These are phyloP conservation scores for Drosophila monieri DNA, from an alignment of 2,888 invertebrate species.

Conservation along the genomic window DNA sequence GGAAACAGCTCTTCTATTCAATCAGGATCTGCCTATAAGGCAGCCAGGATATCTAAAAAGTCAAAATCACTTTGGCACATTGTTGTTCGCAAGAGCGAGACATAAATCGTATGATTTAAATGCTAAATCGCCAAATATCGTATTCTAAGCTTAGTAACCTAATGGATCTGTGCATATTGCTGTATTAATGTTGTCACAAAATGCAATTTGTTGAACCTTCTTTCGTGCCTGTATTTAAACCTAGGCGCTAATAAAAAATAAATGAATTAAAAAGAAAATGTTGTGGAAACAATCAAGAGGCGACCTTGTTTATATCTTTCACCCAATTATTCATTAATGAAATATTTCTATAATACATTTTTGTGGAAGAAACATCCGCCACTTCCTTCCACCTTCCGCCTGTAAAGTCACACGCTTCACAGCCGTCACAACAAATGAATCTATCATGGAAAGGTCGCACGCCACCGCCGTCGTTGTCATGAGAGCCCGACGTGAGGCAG, in stretches of 20 bases:
- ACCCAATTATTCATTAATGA: slow-evolving; percentile 6
- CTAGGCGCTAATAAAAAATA: slow-evolving; percentile 2
- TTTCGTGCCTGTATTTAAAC: slow-evolving; percentile 22
- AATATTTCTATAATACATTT: slow-evolving; percentile 18
- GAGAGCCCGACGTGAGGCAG: slow-evolving; percentile 38
- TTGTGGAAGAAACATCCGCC: slow-evolving; percentile 5
- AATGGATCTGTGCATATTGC: slow-evolving; percentile 25
- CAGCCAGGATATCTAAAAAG: slow-evolving; percentile 8
- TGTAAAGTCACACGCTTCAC: slow-evolving; percentile 28
- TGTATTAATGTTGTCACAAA: slow-evolving; percentile 38
- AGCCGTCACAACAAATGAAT: slow-evolving; percentile 65
- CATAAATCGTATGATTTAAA: slow-evolving; percentile 27
- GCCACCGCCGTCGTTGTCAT: slow-evolving; percentile 52
- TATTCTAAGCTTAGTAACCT: slow-evolving; percentile 46
- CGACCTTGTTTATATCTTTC: neutral
- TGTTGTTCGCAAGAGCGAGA: neutral
- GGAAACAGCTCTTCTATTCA: neutral
- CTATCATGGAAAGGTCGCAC: slow-evolving; percentile 62
- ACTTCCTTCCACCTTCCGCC: slow-evolving; percentile 34
- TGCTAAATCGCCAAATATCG: slow-evolving; percentile 72
- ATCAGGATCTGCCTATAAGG: neutral
- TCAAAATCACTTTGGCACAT: slow-evolving; percentile 13
- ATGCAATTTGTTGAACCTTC: slow-evolving; percentile 18
- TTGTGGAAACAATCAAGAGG: no score
- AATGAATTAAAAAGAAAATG: slow-evolving; percentile 20